Evolutionary conservation across 2,113 vertebrate species (phyloP).

Genomic region (Leucosticte australis): DNA sequence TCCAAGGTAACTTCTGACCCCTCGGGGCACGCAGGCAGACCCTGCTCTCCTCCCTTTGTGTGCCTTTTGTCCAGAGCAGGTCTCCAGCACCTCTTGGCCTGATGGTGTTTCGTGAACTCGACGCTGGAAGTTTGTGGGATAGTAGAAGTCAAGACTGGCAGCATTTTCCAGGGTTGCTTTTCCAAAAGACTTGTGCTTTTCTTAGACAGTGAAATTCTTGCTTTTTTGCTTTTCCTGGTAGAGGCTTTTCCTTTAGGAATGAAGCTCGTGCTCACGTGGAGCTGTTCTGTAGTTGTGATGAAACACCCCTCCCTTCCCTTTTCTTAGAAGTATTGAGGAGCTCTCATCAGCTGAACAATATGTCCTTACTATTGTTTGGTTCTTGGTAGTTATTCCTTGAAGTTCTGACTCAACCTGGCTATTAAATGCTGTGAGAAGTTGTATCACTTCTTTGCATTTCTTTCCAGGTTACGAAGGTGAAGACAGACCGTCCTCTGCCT

Average conservation of each 20-base stretch:
- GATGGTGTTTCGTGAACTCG: rapidly evolving
- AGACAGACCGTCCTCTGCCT: constrained; percentile 85
- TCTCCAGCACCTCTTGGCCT: background rate
- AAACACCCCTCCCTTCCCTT: background rate
- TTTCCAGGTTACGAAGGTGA: constrained; percentile 93
- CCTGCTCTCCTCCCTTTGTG: background rate
- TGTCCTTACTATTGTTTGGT: background rate
- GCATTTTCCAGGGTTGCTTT: background rate
- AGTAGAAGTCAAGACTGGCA: background rate
- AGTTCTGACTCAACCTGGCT: background rate
- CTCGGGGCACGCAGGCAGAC: rapidly evolving
- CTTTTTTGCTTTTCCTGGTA: background rate
- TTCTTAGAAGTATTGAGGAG: background rate
- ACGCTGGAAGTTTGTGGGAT: background rate
- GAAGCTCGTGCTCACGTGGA: background rate
- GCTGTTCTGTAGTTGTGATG: background rate
- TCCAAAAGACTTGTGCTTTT: background rate
- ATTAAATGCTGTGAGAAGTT: background rate
- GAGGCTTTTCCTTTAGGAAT: background rate
- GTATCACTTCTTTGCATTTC: background rate
- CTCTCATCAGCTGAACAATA: background rate
- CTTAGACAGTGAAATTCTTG: background rate
- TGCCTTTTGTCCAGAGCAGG: rapidly evolving
- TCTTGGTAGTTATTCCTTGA: background rate
- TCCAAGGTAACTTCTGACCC: constrained; percentile 84